Conservation (phyloP, 2,797 vertebrate species). For the Cryptoprocta ferox region DNA sequence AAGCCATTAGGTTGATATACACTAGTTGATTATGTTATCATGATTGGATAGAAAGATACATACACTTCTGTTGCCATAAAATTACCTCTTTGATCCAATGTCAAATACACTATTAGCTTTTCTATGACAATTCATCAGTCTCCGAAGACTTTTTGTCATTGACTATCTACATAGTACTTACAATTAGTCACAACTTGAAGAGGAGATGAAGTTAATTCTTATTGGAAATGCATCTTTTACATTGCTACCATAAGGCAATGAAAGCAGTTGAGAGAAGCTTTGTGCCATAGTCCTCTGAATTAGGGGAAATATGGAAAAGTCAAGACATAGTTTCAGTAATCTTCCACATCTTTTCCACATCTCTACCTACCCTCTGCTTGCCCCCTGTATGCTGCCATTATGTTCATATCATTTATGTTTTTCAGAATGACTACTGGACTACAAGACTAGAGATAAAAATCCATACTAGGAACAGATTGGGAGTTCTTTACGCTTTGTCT, state of each 20-base stretch:
- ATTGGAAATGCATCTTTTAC: background rate
- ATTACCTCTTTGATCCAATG: background rate
- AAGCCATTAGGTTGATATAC: background rate
- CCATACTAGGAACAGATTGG: background rate
- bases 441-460: background rate
- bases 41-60: background rate
- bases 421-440: background rate
- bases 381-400: background rate
- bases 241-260: background rate
- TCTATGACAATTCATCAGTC: background rate
- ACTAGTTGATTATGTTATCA: constrained; percentile 5
- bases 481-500: background rate
- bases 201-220: background rate
- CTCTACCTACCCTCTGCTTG: background rate
- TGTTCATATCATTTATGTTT: background rate
- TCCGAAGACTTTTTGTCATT: background rate
- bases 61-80: background rate
- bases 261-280: constrained; percentile 9
- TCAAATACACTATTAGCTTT: background rate
- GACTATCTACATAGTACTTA: background rate
- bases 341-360: background rate
- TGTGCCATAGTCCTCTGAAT: background rate
- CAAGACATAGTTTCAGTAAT: background rate
- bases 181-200: background rate
- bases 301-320: background rate